A percentile compares a stretch with the other conserved stretches of the same genome.
Conservation (phyloP, 2,888 invertebrate genomes). For the Apamea anceps region DNA sequence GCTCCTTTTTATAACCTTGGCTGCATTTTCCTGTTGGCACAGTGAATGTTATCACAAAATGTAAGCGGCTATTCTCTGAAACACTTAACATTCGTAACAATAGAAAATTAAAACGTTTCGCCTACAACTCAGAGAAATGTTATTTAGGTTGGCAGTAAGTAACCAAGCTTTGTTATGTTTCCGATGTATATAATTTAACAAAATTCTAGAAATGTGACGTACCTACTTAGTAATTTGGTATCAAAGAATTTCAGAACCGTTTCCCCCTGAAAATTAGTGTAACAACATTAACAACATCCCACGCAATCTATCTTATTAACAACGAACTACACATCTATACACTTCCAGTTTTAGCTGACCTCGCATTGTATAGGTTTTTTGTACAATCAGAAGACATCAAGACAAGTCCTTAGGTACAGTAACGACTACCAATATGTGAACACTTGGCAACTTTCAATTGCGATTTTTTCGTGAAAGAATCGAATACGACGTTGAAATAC, state of each 20-base stretch:
- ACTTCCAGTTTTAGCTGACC: not conserved
- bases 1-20: slow-evolving; percentile 64
- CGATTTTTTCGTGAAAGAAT: no score
- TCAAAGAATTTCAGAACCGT: not conserved
- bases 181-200: not conserved
- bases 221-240: no score
- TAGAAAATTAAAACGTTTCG: slow-evolving; percentile 36
- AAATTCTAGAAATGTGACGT: not conserved
- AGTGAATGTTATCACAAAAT: slow-evolving; percentile 57
- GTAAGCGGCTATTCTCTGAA: slow-evolving; percentile 35
- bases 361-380: not conserved
- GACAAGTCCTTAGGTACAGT: not conserved
- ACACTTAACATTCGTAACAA: slow-evolving; percentile 31
- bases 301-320: slow-evolving; percentile 26
- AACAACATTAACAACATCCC: not conserved
- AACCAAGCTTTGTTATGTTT: slow-evolving; percentile 1
- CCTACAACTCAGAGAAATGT: not conserved
- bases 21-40: slow-evolving; percentile 66
- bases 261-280: not conserved
- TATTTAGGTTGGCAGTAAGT: not conserved
- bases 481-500: no score
- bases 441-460: no score
- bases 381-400: not conserved
- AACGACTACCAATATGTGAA: no score
- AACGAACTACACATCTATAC: not conserved